phyloP scores from a whole-genome alignment of 2,113 vertebrate genomes.

The Myotis lucifugus region DNA sequence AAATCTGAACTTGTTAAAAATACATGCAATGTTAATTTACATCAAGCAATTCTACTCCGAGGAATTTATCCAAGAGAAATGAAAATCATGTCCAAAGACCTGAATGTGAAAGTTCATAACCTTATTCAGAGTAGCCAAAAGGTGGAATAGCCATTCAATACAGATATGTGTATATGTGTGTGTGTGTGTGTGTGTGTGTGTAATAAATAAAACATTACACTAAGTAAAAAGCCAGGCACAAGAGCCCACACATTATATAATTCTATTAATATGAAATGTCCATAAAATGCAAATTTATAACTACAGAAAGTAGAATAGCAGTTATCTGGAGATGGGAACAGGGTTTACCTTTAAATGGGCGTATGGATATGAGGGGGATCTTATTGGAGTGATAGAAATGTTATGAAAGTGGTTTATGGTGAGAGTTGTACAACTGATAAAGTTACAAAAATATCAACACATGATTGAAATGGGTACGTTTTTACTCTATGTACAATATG shows the following conservation, averaged over 20 bases:
- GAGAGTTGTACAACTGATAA: not conserved
- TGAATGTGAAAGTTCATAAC: not conserved
- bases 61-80: not conserved
- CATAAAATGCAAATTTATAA: not conserved
- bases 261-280: not conserved
- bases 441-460: not conserved
- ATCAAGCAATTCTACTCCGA: slow-evolving; percentile 1
- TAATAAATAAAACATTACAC: not conserved
- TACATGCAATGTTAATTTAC: slow-evolving; percentile 32
- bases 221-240: not conserved
- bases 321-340: not conserved
- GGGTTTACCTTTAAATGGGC: not conserved
- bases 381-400: not conserved
- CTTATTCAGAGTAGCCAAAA: not conserved
- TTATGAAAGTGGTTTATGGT: not conserved
- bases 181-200: too few relatives aligned
- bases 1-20: slow-evolving; percentile 49
- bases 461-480: not conserved
- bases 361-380: not conserved
- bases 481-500: not conserved
- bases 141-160: not conserved
- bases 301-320: not conserved
- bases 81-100: not conserved
- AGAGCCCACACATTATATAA: not conserved
- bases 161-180: too few relatives aligned